A percentile compares a stretch with the other conserved stretches of the same genome.
Evolutionary conservation across 2,888 invertebrate species (phyloP).

Genomic region (Patella depressa): DNA sequence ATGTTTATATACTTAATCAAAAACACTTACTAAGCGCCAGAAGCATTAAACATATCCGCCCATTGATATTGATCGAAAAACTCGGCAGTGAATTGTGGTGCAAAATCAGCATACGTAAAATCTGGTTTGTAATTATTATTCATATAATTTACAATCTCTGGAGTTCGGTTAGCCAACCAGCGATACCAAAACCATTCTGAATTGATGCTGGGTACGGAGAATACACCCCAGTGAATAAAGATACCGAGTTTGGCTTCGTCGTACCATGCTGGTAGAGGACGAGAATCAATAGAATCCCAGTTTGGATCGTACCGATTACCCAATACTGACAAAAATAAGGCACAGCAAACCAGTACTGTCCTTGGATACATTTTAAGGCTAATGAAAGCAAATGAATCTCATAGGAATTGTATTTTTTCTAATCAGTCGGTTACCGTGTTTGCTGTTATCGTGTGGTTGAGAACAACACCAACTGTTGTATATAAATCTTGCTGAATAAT

Average conservation of each 20-base stretch:
- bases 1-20: too few species aligned
- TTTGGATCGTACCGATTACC: conserved; percentile 74
- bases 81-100: conserved; percentile 85
- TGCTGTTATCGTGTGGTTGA: too few species aligned
- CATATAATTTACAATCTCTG: conserved; percentile 78
- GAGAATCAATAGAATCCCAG: conserved; percentile 87
- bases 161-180: conserved; percentile 47
- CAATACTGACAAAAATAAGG: neutral
- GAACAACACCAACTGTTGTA: too few species aligned
- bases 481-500: too few species aligned
- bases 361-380: too few species aligned
- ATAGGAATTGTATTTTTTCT: too few species aligned
- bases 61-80: conserved; percentile 88
- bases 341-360: too few species aligned
- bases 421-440: too few species aligned
- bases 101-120: conserved; percentile 94
- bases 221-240: conserved; percentile 95
- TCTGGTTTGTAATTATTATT: conserved; percentile 84
- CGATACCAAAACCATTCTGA: conserved; percentile 73
- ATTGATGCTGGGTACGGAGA: conserved; percentile 87
- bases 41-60: conserved; percentile 84
- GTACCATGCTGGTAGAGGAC: conserved; percentile 89
- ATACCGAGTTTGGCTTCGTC: conserved; percentile 92
- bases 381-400: too few species aligned
- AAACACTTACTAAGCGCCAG: conserved; percentile 82